Evolutionary conservation across 2,797 vertebrate species (phyloP).

Genomic region (Semaprochilodus insignis): DNA sequence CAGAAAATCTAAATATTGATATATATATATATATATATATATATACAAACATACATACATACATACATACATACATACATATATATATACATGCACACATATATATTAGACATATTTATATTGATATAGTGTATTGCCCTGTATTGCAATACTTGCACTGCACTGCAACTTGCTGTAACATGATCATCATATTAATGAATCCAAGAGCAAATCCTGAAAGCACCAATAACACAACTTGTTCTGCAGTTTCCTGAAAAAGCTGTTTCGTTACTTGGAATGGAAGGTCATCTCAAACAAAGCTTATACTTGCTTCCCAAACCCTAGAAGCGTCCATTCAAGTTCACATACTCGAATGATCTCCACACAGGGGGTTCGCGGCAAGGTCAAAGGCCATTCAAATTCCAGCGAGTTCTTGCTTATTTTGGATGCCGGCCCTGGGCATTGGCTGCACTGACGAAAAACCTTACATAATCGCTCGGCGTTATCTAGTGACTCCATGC

Average conservation of each 20-base stretch:
- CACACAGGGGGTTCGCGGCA: conserved; percentile 23
- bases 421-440: conserved; percentile 47
- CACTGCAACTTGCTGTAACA: no score
- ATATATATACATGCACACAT: no score
- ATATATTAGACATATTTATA: no score
- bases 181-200: no score
- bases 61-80: no score
- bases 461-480: conserved; percentile 53
- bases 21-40: no score
- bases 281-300: conserved; percentile 29
- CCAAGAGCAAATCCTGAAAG: no score
- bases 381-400: conserved; percentile 56
- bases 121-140: no score
- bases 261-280: not conserved
- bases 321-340: not conserved
- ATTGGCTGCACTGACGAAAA: conserved; percentile 44
- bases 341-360: conserved; percentile 5
- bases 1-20: no score
- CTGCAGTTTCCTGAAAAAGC: not conserved
- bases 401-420: conserved; percentile 41
- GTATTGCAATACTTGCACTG: no score
- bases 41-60: no score
- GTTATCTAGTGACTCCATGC: conserved; percentile 57
- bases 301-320: conserved; percentile 18
- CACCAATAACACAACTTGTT: not conserved